Percentiles rank a stretch among this genome's conserved stretches.
Evolutionary conservation across 2,888 invertebrate genomes (phyloP).

Genomic region (Xanthia togata): DNA sequence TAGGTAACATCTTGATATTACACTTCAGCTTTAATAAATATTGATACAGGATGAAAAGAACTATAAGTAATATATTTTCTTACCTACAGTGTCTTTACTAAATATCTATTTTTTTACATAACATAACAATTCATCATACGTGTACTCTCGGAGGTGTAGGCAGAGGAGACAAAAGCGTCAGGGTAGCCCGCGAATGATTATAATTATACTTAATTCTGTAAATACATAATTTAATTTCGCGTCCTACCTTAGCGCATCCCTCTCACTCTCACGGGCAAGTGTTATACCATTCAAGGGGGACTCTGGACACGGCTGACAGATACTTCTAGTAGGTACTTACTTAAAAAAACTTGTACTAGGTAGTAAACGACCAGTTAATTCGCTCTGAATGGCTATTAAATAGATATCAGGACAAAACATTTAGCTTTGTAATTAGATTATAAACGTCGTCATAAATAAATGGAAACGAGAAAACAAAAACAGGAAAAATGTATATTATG

Average conservation of each 20-base stretch:
- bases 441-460: constrained; percentile 39
- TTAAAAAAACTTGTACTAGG: neutral
- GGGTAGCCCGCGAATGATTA: too few species aligned
- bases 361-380: constrained; percentile 10
- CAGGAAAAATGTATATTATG: constrained; percentile 20
- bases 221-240: too few species aligned
- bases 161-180: too few species aligned
- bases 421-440: constrained; percentile 33
- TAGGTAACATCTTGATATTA: neutral
- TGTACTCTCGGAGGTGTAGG: too few species aligned
- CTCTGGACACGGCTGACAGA: neutral
- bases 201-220: too few species aligned
- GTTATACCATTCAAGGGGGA: neutral
- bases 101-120: neutral
- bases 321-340: neutral
- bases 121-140: neutral
- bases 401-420: constrained; percentile 13
- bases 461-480: constrained; percentile 13
- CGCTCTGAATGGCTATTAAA: constrained; percentile 13
- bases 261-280: neutral
- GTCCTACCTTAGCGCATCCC: neutral
- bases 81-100: neutral
- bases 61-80: neutral
- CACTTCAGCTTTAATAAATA: neutral
- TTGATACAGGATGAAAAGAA: neutral